A percentile compares a stretch with the other conserved stretches of the same genome.
Evolutionary conservation across 2,888 invertebrate genomes (phyloP).

Genomic region (Eurytoma californica): DNA sequence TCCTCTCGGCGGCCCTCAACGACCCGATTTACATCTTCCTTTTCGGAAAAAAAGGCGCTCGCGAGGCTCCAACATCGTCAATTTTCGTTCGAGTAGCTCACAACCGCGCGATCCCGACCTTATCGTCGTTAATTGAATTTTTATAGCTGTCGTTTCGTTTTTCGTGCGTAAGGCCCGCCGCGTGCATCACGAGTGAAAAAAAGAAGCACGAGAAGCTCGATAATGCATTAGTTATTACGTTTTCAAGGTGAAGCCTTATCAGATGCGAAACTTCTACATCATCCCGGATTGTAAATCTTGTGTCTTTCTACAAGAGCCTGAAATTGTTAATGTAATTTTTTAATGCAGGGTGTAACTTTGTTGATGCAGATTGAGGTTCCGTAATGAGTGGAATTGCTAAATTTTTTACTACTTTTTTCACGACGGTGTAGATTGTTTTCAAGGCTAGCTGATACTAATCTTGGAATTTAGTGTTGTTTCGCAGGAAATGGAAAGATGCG

Average conservation of each 20-base stretch:
- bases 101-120: not conserved
- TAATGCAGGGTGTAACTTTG: too few species aligned
- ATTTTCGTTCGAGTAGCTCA: slow-evolving; percentile 39
- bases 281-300: not conserved
- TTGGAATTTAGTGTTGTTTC: too few species aligned
- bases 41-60: slow-evolving; percentile 20
- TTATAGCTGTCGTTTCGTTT: not conserved
- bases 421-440: too few species aligned
- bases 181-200: not conserved
- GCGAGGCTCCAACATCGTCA: slow-evolving; percentile 43
- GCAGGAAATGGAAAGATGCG: too few species aligned
- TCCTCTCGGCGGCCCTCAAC: not conserved
- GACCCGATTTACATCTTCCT: slow-evolving; percentile 52
- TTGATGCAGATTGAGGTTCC: too few species aligned
- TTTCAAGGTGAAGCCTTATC: slow-evolving; percentile 16
- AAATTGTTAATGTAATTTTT: too few species aligned
- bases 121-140: slow-evolving; percentile 42
- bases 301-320: too few species aligned
- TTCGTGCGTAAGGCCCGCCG: not conserved
- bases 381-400: too few species aligned
- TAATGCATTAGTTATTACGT: slow-evolving; percentile 11
- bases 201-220: not conserved
- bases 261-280: not conserved
- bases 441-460: too few species aligned
- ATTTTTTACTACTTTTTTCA: too few species aligned